phyloP scores from a whole-genome alignment of 2,797 vertebrate genomes.

The Thalassophryne amazonica region DNA sequence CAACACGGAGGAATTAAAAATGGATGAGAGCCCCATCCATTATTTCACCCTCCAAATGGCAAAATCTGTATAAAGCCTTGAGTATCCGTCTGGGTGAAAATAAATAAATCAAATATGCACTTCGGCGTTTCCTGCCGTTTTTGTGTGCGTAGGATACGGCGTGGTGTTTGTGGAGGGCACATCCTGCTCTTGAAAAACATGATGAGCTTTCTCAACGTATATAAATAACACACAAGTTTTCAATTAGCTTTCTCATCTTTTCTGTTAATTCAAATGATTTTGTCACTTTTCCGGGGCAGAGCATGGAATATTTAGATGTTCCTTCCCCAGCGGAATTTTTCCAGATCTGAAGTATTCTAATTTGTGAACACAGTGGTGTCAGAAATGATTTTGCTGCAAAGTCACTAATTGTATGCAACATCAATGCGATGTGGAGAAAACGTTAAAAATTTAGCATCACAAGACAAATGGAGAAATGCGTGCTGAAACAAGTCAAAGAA shows the following conservation, averaged over 20 bases:
- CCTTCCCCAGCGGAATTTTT: constrained; percentile 90
- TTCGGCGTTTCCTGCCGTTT: constrained; percentile 77
- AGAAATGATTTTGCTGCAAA: constrained; percentile 95
- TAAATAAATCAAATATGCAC: constrained; percentile 86
- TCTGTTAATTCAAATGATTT: constrained; percentile 95
- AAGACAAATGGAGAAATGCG: constrained; percentile 92
- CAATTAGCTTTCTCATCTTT: constrained; percentile 81
- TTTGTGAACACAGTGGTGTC: constrained; percentile 92
- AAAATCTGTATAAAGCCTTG: constrained; percentile 81
- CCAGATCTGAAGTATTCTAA: constrained; percentile 90
- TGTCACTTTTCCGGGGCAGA: constrained; percentile 88
- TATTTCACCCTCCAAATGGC: constrained; percentile 86
- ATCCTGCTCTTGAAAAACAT: constrained; percentile 64
- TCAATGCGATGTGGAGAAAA: constrained; percentile 91
- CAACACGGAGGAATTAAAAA: constrained; percentile 85
- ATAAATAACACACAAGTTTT: constrained; percentile 78
- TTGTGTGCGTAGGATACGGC: constrained; percentile 52
- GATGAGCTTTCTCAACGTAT: constrained; percentile 68
- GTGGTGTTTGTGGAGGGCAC: constrained; percentile 62
- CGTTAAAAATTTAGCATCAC: constrained; percentile 97
- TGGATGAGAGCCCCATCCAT: constrained; percentile 82
- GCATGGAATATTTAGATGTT: constrained; percentile 95
- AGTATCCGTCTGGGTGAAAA: constrained; percentile 83
- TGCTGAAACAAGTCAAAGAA: constrained; percentile 90
- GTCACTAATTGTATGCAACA: constrained; percentile 96